These are phyloP conservation scores for Xyrauchen texanus DNA, from an alignment of 2,113 vertebrate genomes.

Conservation along the genomic window DNA sequence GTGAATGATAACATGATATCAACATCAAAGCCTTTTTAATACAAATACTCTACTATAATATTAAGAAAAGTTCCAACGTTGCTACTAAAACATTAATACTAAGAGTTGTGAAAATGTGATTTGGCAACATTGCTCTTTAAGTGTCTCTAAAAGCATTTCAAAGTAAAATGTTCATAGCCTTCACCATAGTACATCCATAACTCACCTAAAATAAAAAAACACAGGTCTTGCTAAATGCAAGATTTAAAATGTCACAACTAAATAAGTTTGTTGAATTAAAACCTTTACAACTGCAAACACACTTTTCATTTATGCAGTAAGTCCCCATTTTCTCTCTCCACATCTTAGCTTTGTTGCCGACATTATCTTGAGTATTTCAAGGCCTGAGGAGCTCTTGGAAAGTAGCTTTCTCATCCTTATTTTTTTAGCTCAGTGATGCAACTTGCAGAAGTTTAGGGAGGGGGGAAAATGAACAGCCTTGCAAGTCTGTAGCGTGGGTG, in stretches of 20 bases:
- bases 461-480: neutral
- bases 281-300: neutral
- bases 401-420: constrained; percentile 12
- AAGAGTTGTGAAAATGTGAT: neutral
- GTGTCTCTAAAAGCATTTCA: neutral
- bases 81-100: neutral
- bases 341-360: neutral
- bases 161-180: neutral
- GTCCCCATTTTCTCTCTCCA: neutral
- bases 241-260: neutral
- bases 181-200: neutral
- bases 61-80: neutral
- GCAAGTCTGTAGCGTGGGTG: neutral
- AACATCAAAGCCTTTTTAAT: neutral
- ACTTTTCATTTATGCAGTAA: no score
- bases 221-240: neutral
- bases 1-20: constrained; percentile 7
- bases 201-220: neutral
- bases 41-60: neutral
- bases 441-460: neutral
- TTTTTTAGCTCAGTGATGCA: constrained; percentile 17
- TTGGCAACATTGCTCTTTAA: constrained; percentile 6
- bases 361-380: neutral
- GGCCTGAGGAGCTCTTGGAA: constrained; percentile 3
- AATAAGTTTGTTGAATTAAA: constrained; percentile 3